Conservation (phyloP, 2,888 invertebrate species). For the Operophtera brumata region DNA sequence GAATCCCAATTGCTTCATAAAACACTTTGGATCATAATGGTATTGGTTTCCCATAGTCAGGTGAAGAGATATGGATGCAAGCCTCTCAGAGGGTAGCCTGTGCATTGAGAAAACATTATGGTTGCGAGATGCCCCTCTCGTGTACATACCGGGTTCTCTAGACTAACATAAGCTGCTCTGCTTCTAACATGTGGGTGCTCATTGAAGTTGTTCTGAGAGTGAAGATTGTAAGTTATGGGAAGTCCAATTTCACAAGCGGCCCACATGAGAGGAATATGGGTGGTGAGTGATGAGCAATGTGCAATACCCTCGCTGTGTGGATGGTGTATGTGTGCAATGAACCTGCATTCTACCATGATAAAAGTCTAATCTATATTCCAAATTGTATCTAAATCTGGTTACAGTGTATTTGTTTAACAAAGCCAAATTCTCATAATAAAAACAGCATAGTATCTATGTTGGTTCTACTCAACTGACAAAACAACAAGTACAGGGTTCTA, state of each 20-base stretch:
- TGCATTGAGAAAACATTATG: conserved; percentile 70
- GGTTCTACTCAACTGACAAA: no score
- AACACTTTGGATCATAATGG: not conserved
- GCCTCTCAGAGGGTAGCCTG: conserved; percentile 63
- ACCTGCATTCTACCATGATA: no score
- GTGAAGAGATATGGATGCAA: conserved; percentile 36
- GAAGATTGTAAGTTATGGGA: conserved; percentile 13
- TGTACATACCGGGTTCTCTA: conserved; percentile 72
- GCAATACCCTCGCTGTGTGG: conserved; percentile 49
- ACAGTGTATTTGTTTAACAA: no score
- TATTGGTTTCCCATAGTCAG: conserved; percentile 25
- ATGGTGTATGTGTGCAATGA: conserved; percentile 24
- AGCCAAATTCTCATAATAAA: no score
- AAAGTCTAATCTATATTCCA: no score
- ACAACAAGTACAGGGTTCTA: no score
- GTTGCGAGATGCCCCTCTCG: conserved; percentile 55
- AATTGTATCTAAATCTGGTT: no score
- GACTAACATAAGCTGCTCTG: conserved; percentile 56
- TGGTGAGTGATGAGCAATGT: conserved; percentile 54
- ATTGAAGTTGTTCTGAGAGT: conserved; percentile 57
- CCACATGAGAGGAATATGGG: conserved; percentile 62
- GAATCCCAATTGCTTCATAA: conserved; percentile 15
- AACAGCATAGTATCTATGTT: no score
- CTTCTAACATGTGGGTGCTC: conserved; percentile 61
- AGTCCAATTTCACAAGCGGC: conserved; percentile 63